Conservation (phyloP, 2,888 invertebrate species). For the Isoperla grammatica region DNA sequence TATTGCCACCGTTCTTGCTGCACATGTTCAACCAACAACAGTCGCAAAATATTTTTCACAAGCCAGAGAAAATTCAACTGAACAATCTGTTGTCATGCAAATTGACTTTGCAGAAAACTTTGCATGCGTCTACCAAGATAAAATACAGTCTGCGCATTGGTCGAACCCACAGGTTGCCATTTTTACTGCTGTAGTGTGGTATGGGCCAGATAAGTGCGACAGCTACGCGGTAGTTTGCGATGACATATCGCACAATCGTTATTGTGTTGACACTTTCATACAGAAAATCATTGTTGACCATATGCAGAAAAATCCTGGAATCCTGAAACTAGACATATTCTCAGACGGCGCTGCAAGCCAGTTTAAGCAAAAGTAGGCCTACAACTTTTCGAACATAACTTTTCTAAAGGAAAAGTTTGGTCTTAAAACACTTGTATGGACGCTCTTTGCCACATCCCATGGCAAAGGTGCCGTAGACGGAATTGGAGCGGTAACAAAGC, state of each 20-base stretch:
- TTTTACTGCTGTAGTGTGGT: constrained; percentile 15
- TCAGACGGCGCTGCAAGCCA: constrained; percentile 1
- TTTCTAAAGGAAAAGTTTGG: not conserved
- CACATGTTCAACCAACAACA: constrained; percentile 2
- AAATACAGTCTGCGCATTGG: constrained; percentile 16
- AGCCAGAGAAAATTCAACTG: not conserved
- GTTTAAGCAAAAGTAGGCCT: not conserved
- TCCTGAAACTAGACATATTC: not conserved
- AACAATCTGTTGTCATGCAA: constrained; percentile 1
- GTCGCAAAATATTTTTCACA: constrained; percentile 4
- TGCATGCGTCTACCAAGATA: constrained; percentile 1
- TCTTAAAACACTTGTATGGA: not conserved
- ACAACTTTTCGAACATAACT: not conserved
- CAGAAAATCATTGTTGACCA: not conserved
- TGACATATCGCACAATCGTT: constrained; percentile 16
- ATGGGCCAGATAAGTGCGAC: constrained; percentile 11
- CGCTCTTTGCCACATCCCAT: not conserved
- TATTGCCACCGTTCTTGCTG: constrained; percentile 3
- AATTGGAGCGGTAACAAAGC: not conserved
- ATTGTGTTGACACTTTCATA: constrained; percentile 12
- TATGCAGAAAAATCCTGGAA: not conserved
- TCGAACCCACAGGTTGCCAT: constrained; percentile 11
- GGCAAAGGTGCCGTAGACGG: constrained; percentile 4
- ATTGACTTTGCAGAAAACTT: constrained; percentile 8
- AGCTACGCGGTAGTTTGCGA: constrained; percentile 11